These are phyloP conservation scores for Neomonachus schauinslandi DNA, from an alignment of 2,113 vertebrate species.

Conservation along the genomic window DNA sequence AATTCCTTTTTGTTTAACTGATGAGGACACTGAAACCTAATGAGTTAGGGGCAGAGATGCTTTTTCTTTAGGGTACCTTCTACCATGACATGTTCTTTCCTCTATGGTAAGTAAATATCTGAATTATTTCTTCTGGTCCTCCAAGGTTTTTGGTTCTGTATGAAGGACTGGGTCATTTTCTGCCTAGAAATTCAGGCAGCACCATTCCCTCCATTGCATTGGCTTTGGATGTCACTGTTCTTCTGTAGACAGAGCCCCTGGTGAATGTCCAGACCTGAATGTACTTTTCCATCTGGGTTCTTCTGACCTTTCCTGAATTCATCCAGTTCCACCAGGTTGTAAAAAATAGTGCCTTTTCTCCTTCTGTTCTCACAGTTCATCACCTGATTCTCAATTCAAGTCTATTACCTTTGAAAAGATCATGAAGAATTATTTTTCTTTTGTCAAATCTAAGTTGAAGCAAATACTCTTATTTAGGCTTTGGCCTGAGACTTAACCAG, in stretches of 20 bases:
- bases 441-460: conserved; percentile 52
- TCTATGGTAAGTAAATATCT: background rate
- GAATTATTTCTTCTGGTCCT: background rate
- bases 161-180: conserved; percentile 42
- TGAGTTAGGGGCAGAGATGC: background rate
- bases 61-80: background rate
- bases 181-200: conserved; percentile 17
- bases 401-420: conserved; percentile 71
- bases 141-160: background rate
- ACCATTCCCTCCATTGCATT: background rate
- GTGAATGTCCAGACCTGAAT: conserved; percentile 30
- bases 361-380: conserved; percentile 59
- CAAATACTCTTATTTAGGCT: conserved; percentile 25
- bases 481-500: background rate
- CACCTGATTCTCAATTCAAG: conserved; percentile 61
- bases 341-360: conserved; percentile 60
- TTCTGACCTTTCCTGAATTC: conserved; percentile 67
- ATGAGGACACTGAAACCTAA: background rate
- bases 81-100: background rate
- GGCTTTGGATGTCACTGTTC: background rate
- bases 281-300: conserved; percentile 59
- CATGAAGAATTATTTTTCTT: conserved; percentile 72
- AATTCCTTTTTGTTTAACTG: background rate
- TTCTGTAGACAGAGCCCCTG: background rate
- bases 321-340: conserved; percentile 12